These are phyloP conservation scores for Anolis carolinensis DNA, from an alignment of 2,113 vertebrate species.

Conservation along the genomic window DNA sequence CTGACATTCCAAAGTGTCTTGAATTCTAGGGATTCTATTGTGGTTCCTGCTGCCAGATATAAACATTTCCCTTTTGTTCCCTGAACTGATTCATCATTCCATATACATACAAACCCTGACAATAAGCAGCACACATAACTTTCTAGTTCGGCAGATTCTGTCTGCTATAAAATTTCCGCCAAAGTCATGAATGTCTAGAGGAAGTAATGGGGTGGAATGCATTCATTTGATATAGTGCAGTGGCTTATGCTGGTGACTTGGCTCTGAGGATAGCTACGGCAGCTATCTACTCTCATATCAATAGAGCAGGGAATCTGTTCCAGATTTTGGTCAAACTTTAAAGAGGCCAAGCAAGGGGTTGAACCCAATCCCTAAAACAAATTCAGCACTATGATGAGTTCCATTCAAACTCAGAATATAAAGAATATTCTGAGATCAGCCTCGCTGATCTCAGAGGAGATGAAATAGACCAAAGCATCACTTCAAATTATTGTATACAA, in stretches of 20 bases:
- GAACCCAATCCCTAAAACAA: too few relatives aligned
- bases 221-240: neutral
- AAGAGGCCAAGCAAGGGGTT: neutral
- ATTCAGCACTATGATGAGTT: too few relatives aligned
- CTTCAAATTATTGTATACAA: neutral
- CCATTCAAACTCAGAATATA: too few relatives aligned
- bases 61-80: conserved; percentile 33
- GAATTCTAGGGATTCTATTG: conserved; percentile 3
- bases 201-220: neutral
- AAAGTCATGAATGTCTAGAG: neutral
- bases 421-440: too few relatives aligned
- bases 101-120: conserved; percentile 16
- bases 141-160: neutral
- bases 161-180: neutral
- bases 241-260: neutral
- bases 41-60: conserved; percentile 37
- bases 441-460: too few relatives aligned
- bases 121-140: neutral
- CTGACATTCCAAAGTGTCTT: conserved; percentile 25
- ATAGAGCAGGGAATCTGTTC: too few relatives aligned
- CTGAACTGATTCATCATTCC: conserved; percentile 7
- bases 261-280: neutral
- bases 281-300: too few relatives aligned
- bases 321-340: neutral
- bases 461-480: too few relatives aligned